Conservation (phyloP, 2,888 invertebrate species). For the Xestia sexstrigata region DNA sequence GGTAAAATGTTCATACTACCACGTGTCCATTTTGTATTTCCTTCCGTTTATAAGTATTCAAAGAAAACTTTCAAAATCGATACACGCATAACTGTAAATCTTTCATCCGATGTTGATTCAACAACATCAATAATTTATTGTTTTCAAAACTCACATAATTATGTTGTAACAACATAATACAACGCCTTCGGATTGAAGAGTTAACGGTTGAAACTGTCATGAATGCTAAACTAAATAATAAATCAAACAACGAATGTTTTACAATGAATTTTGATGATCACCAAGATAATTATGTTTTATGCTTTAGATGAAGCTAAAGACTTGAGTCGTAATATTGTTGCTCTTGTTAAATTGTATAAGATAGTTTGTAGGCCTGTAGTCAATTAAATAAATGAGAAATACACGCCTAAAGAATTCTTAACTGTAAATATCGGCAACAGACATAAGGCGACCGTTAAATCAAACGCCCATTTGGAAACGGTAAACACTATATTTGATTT, state of each 20-base stretch:
- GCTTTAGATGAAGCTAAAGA: not conserved
- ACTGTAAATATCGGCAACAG: conserved; percentile 29
- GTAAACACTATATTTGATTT: conserved; percentile 6
- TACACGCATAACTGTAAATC: not conserved
- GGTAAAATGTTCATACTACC: not conserved
- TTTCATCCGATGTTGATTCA: not conserved
- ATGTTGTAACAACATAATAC: conserved; percentile 30
- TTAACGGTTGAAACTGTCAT: conserved; percentile 49
- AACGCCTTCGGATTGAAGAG: conserved; percentile 24
- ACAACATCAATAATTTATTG: conserved; percentile 10
- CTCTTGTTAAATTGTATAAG: not conserved
- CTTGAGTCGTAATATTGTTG: not conserved
- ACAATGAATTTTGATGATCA: conserved; percentile 6
- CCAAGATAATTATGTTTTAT: conserved; percentile 6
- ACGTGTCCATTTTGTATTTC: not conserved
- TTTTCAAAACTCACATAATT: conserved; percentile 37
- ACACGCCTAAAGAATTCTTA: conserved; percentile 19
- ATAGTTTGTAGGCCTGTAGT: not conserved
- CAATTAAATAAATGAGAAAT: conserved; percentile 22
- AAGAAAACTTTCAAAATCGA: not conserved
- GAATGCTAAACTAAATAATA: conserved; percentile 48
- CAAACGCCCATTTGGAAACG: conserved; percentile 25
- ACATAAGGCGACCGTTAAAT: conserved; percentile 27
- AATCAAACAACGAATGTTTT: conserved; percentile 27
- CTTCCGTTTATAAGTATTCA: not conserved